Base-by-base conservation (phyloP, 2,888 invertebrate species). In the Odontomyia ornata region DNA sequence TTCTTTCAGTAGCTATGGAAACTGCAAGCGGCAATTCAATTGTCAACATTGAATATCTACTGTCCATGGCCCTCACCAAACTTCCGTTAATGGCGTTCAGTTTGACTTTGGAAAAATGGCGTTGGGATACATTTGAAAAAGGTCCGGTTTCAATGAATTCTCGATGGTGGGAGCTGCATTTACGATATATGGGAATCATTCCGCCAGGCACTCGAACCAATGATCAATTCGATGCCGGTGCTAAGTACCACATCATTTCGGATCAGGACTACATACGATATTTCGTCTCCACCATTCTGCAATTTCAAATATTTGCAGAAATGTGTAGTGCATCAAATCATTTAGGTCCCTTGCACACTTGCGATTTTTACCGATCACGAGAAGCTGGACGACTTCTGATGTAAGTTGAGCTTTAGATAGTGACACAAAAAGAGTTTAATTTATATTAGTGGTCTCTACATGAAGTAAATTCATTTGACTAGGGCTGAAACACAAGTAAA, bases 231-330 rank as follows among this genome's bases (percentile, higher is more conserved):
- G 95, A 96, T 83, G 92, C 95, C 0, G 95, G 92, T 1, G 90
- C 95, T 0, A 96, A 95, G 82, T 93, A 93, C 83, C 95, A 96
- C 83, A 88, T 96, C 7, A 91, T 93, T 3, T 91, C 93, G 1
- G 93, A 95, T 85, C 89, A 91, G 86, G 90, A 90, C 78, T 91
- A 89, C 85, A 89, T 89, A 80, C 93, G 94, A 83, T 96, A 96
- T 85, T 96, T 95, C 84, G 91, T 96, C 1, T 93, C 93, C 0
- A 90, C 93, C 21, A 88, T 96, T 4, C 86, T 96, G 76, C 95
- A 96, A 87, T 96, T 96, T 87, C 96, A 96, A 88, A 89, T 96
- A 72, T 93, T 92, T 84, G 91, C 94, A 81, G 91, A 93, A 52
- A 87, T 96, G 77, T 96, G 96, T 83, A 84, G 88, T 0, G 93